Conservation (phyloP, 92 coral and sea anemone species). For the Plumapathes pennacea region DNA sequence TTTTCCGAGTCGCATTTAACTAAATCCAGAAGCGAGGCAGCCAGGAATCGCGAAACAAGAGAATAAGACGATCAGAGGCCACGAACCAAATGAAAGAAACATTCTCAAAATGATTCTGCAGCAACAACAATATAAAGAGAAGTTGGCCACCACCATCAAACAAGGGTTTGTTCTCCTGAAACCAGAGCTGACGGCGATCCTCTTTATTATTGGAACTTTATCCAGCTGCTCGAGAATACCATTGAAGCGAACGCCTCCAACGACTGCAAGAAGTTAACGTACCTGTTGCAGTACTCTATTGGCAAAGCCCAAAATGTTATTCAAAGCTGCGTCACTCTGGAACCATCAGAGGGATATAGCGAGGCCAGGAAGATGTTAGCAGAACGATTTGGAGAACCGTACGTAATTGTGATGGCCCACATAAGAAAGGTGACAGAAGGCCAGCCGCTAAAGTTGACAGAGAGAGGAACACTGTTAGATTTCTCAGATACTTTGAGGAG, state of each 20-base stretch:
- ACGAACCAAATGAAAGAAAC: too few species aligned
- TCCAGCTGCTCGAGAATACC: too few species aligned
- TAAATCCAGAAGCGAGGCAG: too few species aligned
- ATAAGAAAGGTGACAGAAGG: conserved; percentile 36
- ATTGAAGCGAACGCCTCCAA: too few species aligned
- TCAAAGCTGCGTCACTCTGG: conserved; percentile 35
- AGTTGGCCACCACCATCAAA: too few species aligned
- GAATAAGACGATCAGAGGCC: too few species aligned
- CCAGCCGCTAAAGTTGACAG: conserved; percentile 32
- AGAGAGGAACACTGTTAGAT: conserved; percentile 5
- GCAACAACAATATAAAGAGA: conserved; percentile 8
- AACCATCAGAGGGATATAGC: conserved; percentile 25
- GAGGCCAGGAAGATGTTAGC: conserved; percentile 25
- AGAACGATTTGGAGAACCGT: conserved; percentile 52
- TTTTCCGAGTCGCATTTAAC: too few species aligned
- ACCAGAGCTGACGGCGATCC: too few species aligned
- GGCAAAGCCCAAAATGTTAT: conserved; percentile 39
- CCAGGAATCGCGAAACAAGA: too few species aligned
- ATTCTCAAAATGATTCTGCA: neutral
- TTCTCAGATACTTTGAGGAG: conserved; percentile 34
- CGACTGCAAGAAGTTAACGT: too few species aligned
- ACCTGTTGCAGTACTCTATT: conserved; percentile 37
- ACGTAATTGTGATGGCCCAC: conserved; percentile 21
- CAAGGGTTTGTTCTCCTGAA: too few species aligned
- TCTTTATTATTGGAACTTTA: too few species aligned